Base-by-base conservation (phyloP, 2,797 vertebrate species). In the Silurus aristotelis region DNA sequence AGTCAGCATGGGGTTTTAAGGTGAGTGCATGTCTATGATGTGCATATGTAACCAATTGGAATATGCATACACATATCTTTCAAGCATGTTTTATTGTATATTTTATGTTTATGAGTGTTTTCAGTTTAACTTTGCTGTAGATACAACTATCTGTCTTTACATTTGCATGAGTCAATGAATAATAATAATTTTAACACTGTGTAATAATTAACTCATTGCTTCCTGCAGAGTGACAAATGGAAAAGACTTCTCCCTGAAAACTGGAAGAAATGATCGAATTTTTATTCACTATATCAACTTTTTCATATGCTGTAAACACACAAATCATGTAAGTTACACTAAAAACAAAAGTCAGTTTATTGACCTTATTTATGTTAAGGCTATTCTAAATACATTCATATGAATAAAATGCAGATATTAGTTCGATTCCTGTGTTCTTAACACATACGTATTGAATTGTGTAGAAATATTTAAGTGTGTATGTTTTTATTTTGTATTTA, bases 181-280 rank as follows among this genome's bases (percentile, higher is more conserved):
- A 89, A 73, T 48, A 80, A 84, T 5, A 71, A 52, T 25, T 48
- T 6, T 52, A 67, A 22, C 46, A 52, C 0, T 72, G 19, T 63
- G 63, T 79, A 81, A 76, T 90, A 3, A 61, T 25, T 58, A 38
- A 81, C 55, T 48, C 80, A 43, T 82, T 87, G 27, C 80, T 84
- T 89, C 85, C 87, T 86, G 58, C 93, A 98, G 96, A 93, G 91
- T 56, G 95, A 97, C 80, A 96, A 94, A 90, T 93, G 94, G 94
- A 95, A 95, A 90, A 94, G 93, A 89, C 91, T 96, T 83, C 94
- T 96, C 90, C 95, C 96, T 6, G 92, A 93, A 0, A 89, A 87
- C 80, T 96, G 94, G 94, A 96, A 92, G 90, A 95, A 95, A 90
- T 93, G 91, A 92, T 43, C 8, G 3, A 17, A 20, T 72, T 60